phyloP scores from a whole-genome alignment of 2,888 invertebrate species.

The Drosophila setosimentum region DNA sequence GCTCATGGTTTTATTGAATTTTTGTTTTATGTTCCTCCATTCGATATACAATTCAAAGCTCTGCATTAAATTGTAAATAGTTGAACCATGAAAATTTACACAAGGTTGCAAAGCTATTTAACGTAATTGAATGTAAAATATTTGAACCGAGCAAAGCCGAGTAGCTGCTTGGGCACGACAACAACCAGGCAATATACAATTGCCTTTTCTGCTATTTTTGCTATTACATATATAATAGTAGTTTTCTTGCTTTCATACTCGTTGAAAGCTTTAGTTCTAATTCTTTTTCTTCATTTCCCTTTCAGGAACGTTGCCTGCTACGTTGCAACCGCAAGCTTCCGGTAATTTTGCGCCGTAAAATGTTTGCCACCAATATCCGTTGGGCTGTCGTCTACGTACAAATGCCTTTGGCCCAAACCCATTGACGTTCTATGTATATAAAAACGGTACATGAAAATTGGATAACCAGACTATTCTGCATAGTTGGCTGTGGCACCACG shows the following conservation, averaged over 20 bases:
- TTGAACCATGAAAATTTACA: neutral
- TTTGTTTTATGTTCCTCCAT: neutral
- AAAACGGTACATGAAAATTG: conserved; percentile 18
- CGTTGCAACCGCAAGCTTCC: conserved; percentile 67
- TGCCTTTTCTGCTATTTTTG: conserved; percentile 12
- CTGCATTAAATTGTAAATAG: neutral
- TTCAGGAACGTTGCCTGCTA: conserved; percentile 35
- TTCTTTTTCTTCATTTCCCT: conserved; percentile 2
- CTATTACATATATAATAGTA: conserved; percentile 1
- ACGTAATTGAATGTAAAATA: neutral
- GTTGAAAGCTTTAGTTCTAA: conserved; percentile 15
- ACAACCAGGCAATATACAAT: neutral
- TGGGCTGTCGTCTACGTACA: conserved; percentile 41
- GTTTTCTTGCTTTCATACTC: conserved; percentile 5
- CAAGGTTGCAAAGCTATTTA: neutral
- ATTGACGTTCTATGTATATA: conserved; percentile 14
- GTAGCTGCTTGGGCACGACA: too few species aligned
- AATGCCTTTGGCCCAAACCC: conserved; percentile 18
- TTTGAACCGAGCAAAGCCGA: neutral
- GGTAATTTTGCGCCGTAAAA: conserved; percentile 70
- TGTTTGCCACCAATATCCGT: conserved; percentile 77
- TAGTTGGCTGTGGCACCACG: conserved; percentile 33
- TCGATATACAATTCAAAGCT: too few species aligned
- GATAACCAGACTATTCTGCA: neutral
- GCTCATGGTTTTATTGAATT: neutral